Evolutionary conservation across 2,888 invertebrate genomes (phyloP).

Genomic region (Drosophila longiperda): DNA sequence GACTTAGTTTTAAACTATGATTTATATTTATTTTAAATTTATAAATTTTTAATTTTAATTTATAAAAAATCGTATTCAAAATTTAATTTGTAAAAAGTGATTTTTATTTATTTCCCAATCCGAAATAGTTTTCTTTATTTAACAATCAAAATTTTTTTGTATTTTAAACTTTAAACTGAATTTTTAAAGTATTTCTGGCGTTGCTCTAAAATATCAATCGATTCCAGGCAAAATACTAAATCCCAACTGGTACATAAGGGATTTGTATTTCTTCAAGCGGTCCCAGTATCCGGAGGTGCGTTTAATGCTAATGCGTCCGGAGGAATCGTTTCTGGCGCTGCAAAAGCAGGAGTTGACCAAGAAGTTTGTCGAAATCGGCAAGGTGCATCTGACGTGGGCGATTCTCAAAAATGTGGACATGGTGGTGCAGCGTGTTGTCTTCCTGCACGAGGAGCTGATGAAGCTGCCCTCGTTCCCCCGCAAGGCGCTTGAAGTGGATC

Average conservation of each 20-base stretch:
- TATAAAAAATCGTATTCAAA: background rate
- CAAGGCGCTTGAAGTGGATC: conserved; percentile 98
- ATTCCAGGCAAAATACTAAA: conserved; percentile 96
- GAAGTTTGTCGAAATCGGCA: conserved; percentile 99
- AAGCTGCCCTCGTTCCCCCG: conserved; percentile 99
- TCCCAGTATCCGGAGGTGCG: conserved; percentile 99
- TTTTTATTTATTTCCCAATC: background rate
- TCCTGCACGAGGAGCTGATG: conserved; percentile 99
- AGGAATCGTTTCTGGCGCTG: conserved; percentile 94
- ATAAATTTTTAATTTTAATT: background rate
- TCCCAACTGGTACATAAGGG: conserved; percentile 96
- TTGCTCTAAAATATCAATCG: background rate
- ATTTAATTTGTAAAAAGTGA: background rate
- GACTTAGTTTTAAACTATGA: no score
- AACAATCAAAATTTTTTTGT: background rate
- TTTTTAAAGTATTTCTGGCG: background rate
- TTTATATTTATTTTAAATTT: background rate
- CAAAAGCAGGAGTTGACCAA: conserved; percentile 95
- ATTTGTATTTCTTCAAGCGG: conserved; percentile 97
- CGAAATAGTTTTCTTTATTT: no score
- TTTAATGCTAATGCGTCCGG: conserved; percentile 95
- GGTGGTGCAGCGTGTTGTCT: conserved; percentile 98
- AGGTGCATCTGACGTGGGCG: conserved; percentile 96
- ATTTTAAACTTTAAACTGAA: background rate
- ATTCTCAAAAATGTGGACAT: conserved; percentile 96